A percentile compares a stretch with the other conserved stretches of the same genome.
Conservation (phyloP, 2,113 vertebrate genomes). For the Danio rerio region GRCz12tu NC_133197.1:20190501-20191000, state of each 20-base stretch:
- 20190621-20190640: slow-evolving; percentile 50
- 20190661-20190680: slow-evolving; percentile 55
- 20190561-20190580: not conserved
- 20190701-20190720: slow-evolving; percentile 54
- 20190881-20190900: not conserved
- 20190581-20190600: slow-evolving; percentile 24
- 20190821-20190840: slow-evolving; percentile 21
- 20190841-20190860: slow-evolving; percentile 22
- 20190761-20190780: slow-evolving; percentile 43
- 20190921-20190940: not conserved
- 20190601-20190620: slow-evolving; percentile 29
- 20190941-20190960: not conserved
- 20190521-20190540: slow-evolving; percentile 12
- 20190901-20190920: not conserved
- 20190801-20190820: slow-evolving; percentile 23
- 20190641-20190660: slow-evolving; percentile 52
- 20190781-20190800: slow-evolving; percentile 44
- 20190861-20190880: slow-evolving; percentile 24
- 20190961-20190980: not conserved
- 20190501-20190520: slow-evolving; percentile 14
- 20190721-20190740: slow-evolving; percentile 58
- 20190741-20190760: slow-evolving; percentile 54
- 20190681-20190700: slow-evolving; percentile 60
- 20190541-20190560: not conserved
- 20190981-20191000: not conserved